Evolutionary conservation across 2,113 vertebrate species (phyloP).

Genomic region (Pteronura brasiliensis): DNA sequence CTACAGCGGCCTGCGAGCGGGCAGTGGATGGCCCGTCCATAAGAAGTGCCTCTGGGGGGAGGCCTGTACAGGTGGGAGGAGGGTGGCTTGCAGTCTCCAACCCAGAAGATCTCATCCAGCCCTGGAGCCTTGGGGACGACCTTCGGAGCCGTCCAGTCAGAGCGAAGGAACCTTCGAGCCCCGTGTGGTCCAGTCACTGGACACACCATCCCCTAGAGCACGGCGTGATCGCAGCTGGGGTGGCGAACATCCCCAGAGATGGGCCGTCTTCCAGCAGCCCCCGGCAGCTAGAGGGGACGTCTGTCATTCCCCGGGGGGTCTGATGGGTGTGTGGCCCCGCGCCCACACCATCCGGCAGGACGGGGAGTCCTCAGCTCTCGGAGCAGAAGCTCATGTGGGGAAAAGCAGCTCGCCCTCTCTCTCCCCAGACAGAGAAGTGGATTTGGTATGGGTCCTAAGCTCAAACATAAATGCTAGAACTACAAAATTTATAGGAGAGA

Average conservation of each 20-base stretch:
- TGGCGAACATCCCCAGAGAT: no score
- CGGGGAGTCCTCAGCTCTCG: neutral
- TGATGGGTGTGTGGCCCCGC: rapidly evolving
- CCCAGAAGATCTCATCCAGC: neutral
- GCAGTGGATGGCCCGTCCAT: no score
- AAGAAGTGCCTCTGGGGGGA: neutral
- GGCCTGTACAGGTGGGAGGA: neutral
- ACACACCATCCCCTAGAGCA: neutral
- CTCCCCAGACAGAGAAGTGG: no score
- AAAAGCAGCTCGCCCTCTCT: rapidly evolving
- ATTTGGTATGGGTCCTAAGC: neutral
- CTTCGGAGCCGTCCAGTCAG: neutral
- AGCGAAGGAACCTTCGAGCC: neutral
- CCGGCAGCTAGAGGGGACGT: neutral
- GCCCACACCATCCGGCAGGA: rapidly evolving
- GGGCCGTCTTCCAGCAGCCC: neutral
- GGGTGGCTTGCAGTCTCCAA: neutral
- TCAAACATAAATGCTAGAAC: neutral
- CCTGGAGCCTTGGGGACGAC: neutral
- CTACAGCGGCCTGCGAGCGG: rapidly evolving
- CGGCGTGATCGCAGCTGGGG: neutral
- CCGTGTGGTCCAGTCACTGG: neutral
- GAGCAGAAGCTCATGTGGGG: rapidly evolving
- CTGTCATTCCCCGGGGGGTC: no score
- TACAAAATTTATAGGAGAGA: neutral